Percentiles rank a stretch among this genome's conserved stretches.
phyloP scores from a whole-genome alignment of 2,888 invertebrate species.

The Phaedon cochleariae region DNA sequence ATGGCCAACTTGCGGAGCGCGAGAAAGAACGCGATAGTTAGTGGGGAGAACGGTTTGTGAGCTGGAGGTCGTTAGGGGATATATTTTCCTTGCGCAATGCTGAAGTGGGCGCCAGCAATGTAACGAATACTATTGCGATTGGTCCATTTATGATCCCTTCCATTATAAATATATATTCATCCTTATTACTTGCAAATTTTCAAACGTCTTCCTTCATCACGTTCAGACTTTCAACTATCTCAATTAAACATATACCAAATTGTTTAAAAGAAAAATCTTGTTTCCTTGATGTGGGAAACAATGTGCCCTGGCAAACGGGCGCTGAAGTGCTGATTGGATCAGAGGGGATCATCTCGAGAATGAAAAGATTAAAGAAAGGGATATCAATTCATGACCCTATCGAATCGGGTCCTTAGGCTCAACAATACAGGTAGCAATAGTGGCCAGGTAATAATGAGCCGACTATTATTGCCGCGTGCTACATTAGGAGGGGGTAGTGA shows the following conservation, averaged over 20 bases:
- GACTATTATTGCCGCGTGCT: conserved; percentile 58
- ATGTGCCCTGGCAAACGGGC: no score
- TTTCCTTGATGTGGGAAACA: no score
- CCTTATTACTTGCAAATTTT: conserved; percentile 44
- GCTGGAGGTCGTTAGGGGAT: conserved; percentile 56
- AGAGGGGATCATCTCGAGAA: background rate
- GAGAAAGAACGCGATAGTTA: conserved; percentile 47
- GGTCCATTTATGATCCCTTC: conserved; percentile 65
- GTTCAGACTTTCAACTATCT: background rate
- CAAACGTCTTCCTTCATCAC: conserved; percentile 10
- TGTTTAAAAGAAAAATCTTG: background rate
- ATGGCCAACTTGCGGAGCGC: conserved; percentile 43
- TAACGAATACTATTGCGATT: conserved; percentile 71
- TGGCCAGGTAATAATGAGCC: conserved; percentile 59
- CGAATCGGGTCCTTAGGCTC: conserved; percentile 43
- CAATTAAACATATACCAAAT: background rate
- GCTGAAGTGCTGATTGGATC: background rate
- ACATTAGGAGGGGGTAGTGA: conserved; percentile 57
- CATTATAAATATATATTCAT: conserved; percentile 51
- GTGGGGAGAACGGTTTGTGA: conserved; percentile 53
- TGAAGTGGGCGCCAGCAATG: conserved; percentile 62
- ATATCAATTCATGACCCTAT: conserved; percentile 41
- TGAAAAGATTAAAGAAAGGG: conserved; percentile 20
- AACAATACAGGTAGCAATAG: conserved; percentile 60
- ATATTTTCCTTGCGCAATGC: conserved; percentile 61